Evolutionary conservation across 2,888 invertebrate species (phyloP), one percentile per base, ranked within the genome.

Genomic region (Megamerina dolium): DNA sequence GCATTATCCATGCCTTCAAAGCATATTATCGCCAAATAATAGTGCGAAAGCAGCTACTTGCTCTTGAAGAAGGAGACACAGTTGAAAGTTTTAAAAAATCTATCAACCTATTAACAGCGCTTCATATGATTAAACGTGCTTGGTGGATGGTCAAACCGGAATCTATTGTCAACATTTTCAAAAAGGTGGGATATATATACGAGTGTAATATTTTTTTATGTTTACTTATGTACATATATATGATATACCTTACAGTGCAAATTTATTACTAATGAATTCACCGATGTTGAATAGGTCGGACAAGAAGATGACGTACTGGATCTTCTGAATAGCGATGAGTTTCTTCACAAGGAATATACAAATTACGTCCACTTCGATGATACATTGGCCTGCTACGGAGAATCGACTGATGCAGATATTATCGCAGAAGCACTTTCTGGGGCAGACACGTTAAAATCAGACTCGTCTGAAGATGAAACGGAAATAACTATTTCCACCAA

Each of bases 1-100:
- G n/a, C n/a, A n/a, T n/a, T 13, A 47, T 51, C 39, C 45, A 46
- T 30, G 35, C 42, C 10, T 48, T 50, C 23, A 51, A 50, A 21
- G 26, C 42, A 1, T 44, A 45, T 30, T 51, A 50, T 29, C 37
- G 47, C 5, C 41, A 46, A 48, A 50, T 39, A 32, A 20, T 49
- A 16, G 14, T 46, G 14, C 17, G 49, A 30, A 44, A 48, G 39
- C 52, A 52, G 40, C 37, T 50, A 12, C 9, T 31, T 31, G 38
- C 45, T 27, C 43, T 48, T 18, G 48, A 50, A 42, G 20, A 27
- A 19, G 50, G 40, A 29, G 41, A 50, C 39, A 46, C 37, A 33
- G 30, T 47, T 18, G 26, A 16, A 16, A 37, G n/a, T n/a, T 47
- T 48, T 18, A 38, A 33, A 17, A 52, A 49, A 35, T 44, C 45